Evolutionary conservation across 2,113 vertebrate genomes (phyloP).

Genomic region (Nyctereutes procyonoides): DNA sequence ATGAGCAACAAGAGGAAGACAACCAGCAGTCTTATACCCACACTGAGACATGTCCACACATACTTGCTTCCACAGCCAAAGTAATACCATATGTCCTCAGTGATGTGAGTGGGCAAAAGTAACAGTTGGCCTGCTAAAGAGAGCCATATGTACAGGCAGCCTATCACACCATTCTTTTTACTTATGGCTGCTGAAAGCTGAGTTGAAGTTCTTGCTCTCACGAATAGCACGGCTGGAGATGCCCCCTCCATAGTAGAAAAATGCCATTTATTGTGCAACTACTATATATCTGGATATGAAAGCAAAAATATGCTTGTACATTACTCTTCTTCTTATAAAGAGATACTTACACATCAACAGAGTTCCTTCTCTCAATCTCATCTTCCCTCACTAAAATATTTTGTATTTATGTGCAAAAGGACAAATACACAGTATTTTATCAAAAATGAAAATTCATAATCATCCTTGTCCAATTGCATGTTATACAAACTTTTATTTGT

Average conservation of each 20-base stretch:
- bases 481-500: background rate
- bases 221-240: conserved; percentile 1
- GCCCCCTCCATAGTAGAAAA: background rate
- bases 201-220: background rate
- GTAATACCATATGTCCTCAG: conserved; percentile 69
- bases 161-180: conserved; percentile 4
- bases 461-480: background rate
- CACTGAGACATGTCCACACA: conserved; percentile 47
- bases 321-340: background rate
- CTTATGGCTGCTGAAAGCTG: conserved; percentile 22
- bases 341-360: background rate
- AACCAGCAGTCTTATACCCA: conserved; percentile 27
- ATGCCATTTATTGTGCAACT: background rate
- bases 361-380: background rate
- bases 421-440: background rate
- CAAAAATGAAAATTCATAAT: background rate
- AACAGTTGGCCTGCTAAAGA: conserved; percentile 62
- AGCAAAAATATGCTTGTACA: background rate
- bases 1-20: conserved; percentile 49
- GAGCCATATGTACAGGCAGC: conserved; percentile 60
- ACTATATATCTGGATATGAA: background rate
- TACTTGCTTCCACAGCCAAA: conserved; percentile 52
- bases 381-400: background rate
- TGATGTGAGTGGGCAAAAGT: conserved; percentile 63
- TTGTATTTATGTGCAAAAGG: background rate